Evolutionary conservation across 2,888 invertebrate species (phyloP).

Genomic region (Diarsia brunnea): DNA sequence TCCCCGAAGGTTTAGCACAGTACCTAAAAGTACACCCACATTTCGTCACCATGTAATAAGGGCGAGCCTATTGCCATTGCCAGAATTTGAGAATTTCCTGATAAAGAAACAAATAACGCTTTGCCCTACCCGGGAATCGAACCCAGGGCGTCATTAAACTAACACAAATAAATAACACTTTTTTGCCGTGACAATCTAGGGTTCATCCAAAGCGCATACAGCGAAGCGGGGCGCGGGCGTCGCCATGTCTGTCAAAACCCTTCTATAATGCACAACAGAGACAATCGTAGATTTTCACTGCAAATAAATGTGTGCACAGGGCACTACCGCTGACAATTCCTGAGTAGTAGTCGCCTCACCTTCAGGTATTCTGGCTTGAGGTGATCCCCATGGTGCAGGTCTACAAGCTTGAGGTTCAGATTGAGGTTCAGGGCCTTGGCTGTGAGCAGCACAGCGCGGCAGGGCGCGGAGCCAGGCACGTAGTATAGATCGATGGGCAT

Average conservation of each 20-base stretch:
- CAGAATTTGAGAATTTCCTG: too few species aligned
- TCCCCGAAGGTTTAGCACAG: too few species aligned
- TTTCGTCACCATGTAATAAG: too few species aligned
- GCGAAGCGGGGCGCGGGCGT: background rate
- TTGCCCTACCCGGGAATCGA: too few species aligned
- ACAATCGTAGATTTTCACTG: background rate
- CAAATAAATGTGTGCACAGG: background rate
- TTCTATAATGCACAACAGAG: background rate
- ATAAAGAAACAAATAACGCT: too few species aligned
- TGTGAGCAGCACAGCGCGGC: conserved; percentile 92
- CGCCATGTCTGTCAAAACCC: background rate
- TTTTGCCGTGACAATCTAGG: background rate
- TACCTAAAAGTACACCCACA: too few species aligned
- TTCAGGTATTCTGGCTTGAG: conserved; percentile 92
- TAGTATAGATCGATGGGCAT: conserved; percentile 92
- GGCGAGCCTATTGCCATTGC: too few species aligned
- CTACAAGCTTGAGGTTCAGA: conserved; percentile 92
- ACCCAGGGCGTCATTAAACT: too few species aligned
- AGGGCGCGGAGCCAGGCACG: conserved; percentile 92
- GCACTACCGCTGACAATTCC: background rate
- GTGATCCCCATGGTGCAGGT: conserved; percentile 92
- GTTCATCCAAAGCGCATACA: background rate
- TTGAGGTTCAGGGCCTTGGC: conserved; percentile 92
- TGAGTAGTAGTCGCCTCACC: conserved; percentile 80
- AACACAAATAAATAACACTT: too few species aligned